A percentile compares a stretch with the other conserved stretches of the same genome.
These are phyloP conservation scores for Sebastes dallii DNA, from an alignment of 2,797 vertebrate species.

Conservation along the genomic window DNA sequence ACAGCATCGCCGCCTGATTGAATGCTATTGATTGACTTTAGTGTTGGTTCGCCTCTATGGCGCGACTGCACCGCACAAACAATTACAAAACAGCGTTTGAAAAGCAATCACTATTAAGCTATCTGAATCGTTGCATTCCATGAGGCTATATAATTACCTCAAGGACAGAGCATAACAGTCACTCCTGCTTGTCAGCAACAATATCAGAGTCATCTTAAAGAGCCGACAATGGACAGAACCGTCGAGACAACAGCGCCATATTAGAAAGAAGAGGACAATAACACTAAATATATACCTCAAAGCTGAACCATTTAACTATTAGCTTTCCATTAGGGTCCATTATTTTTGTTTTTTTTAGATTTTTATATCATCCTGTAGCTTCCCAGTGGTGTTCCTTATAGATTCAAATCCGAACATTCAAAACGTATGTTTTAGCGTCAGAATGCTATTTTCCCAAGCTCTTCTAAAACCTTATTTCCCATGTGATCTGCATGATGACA, in stretches of 20 bases:
- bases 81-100: background rate
- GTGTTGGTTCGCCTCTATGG: slow-evolving; percentile 10
- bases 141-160: slow-evolving; percentile 26
- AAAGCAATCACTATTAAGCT: background rate
- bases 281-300: background rate
- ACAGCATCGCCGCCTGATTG: slow-evolving; percentile 44
- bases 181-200: slow-evolving; percentile 20
- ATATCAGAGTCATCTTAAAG: background rate
- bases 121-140: slow-evolving; percentile 22
- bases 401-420: no score
- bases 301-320: background rate
- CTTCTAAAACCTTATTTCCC: no score
- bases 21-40: slow-evolving; percentile 58
- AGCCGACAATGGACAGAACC: background rate
- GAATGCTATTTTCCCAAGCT: no score
- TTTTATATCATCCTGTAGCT: no score
- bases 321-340: no score
- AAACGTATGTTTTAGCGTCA: no score
- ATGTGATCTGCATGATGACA: no score
- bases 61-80: background rate
- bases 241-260: background rate
- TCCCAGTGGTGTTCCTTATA: no score
- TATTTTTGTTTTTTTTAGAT: background rate
- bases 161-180: slow-evolving; percentile 4
- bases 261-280: background rate